phyloP scores from a whole-genome alignment of 2,113 vertebrate species.

The Oxyruncus cristatus region DNA sequence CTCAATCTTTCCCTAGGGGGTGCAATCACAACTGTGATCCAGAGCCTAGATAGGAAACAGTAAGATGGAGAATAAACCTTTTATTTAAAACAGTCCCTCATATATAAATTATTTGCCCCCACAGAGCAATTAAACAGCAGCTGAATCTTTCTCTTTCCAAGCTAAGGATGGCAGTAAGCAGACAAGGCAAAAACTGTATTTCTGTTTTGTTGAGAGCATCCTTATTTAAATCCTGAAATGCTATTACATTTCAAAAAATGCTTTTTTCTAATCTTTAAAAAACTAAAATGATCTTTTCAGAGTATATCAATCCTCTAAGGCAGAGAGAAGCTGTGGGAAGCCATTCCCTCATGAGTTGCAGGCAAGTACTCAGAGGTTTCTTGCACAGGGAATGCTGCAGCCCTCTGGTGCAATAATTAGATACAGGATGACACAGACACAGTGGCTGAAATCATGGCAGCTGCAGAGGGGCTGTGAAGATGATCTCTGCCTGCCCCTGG shows the following conservation, averaged over 20 bases:
- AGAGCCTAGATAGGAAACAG: background rate
- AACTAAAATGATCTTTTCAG: background rate
- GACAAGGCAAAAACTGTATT: background rate
- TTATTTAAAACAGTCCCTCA: conserved; percentile 10
- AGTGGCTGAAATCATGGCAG: conserved; percentile 26
- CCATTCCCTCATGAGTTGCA: background rate
- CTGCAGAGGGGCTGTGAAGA: conserved; percentile 27
- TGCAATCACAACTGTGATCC: background rate
- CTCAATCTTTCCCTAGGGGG: background rate
- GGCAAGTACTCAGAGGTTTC: background rate
- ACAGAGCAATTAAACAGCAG: conserved; percentile 13
- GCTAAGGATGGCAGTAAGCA: background rate
- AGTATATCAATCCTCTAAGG: background rate
- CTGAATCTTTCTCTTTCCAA: background rate
- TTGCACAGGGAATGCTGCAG: background rate
- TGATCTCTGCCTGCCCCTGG: conserved; percentile 18
- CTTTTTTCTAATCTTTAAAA: background rate
- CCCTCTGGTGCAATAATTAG: conserved; percentile 33
- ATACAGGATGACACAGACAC: background rate
- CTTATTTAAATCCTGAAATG: conserved; percentile 15
- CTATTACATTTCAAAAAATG: conserved; percentile 4
- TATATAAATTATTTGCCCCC: conserved; percentile 34
- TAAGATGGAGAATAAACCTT: background rate
- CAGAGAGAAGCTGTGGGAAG: conserved; percentile 14
- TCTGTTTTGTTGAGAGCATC: background rate